phyloP scores from a whole-genome alignment of 2,888 invertebrate species.

The Heliconius ethilla region DNA sequence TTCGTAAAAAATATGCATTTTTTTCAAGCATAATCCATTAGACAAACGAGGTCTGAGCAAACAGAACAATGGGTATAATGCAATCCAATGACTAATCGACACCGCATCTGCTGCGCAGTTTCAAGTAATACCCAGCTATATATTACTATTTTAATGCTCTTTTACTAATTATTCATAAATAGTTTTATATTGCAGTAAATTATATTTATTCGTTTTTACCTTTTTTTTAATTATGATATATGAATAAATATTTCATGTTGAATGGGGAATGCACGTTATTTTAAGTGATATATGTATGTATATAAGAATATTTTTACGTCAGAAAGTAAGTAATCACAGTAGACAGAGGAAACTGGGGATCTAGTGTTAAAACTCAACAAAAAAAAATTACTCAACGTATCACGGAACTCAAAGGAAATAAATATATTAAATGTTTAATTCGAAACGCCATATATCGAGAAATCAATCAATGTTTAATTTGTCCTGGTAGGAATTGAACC shows the following conservation, averaged over 20 bases:
- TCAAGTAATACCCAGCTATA: slow-evolving; percentile 41
- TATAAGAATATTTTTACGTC: too few relatives aligned
- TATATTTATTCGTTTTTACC: background rate
- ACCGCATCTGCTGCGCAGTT: slow-evolving; percentile 43
- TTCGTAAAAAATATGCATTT: slow-evolving; percentile 30
- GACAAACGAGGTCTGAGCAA: slow-evolving; percentile 47
- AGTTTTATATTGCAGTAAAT: background rate
- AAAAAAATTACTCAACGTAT: too few relatives aligned
- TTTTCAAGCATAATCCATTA: slow-evolving; percentile 45
- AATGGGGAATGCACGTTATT: too few relatives aligned
- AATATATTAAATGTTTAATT: too few relatives aligned
- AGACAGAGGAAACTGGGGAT: too few relatives aligned
- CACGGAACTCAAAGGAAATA: too few relatives aligned
- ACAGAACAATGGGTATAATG: slow-evolving; percentile 45
- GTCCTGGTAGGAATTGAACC: background rate
- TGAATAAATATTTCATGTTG: background rate
- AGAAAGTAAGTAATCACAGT: too few relatives aligned
- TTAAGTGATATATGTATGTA: too few relatives aligned
- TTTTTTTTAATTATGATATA: background rate
- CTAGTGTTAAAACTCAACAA: too few relatives aligned
- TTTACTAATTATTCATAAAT: slow-evolving; percentile 31
- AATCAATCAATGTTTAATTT: too few relatives aligned
- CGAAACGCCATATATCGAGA: too few relatives aligned
- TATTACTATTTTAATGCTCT: slow-evolving; percentile 43
- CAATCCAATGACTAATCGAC: slow-evolving; percentile 48